These are phyloP conservation scores for Nasonia longicornis DNA, from an alignment of 1,140 invertebrate genomes.

Conservation along the genomic window DNA sequence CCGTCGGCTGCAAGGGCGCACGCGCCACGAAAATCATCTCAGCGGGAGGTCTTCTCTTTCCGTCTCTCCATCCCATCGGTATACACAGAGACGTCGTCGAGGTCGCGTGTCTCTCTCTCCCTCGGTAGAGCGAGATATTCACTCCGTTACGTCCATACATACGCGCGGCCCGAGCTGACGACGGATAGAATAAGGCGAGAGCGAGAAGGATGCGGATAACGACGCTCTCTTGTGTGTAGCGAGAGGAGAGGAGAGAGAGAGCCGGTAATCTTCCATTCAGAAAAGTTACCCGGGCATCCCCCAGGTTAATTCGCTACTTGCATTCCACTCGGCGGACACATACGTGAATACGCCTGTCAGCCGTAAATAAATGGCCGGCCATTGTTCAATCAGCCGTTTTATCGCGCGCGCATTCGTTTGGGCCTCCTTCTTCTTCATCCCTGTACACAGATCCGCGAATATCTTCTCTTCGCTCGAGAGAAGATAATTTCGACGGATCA, in stretches of 20 bases:
- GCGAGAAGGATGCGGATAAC: slow-evolving; percentile 22
- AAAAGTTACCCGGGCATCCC: slow-evolving; percentile 55
- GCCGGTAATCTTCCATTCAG: slow-evolving; percentile 58
- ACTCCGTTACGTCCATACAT: not conserved
- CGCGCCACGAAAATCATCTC: slow-evolving; percentile 43
- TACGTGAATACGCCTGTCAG: slow-evolving; percentile 51
- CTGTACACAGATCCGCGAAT: not conserved
- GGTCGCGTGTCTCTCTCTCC: slow-evolving; percentile 31
- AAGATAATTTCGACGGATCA: not conserved
- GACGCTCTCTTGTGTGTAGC: slow-evolving; percentile 23
- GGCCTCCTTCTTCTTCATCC: not conserved
- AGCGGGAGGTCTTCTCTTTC: slow-evolving; percentile 30
- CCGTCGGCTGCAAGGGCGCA: slow-evolving; percentile 4
- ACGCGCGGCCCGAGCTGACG: not conserved
- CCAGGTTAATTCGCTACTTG: slow-evolving; percentile 58
- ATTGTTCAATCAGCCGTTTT: slow-evolving; percentile 48
- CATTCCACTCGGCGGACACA: slow-evolving; percentile 54
- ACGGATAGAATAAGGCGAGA: not conserved
- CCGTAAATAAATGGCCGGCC: slow-evolving; percentile 54
- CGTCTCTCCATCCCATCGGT: not conserved
- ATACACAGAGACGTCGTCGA: not conserved
- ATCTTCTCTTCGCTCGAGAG: slow-evolving; percentile 16
- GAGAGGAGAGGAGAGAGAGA: slow-evolving; percentile 29
- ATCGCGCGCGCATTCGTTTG: slow-evolving; percentile 25
- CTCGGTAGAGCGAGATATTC: not conserved